A percentile compares a stretch with the other conserved stretches of the same genome.
Conservation (phyloP, 2,113 vertebrate species). For the Agelaius phoeniceus region DNA sequence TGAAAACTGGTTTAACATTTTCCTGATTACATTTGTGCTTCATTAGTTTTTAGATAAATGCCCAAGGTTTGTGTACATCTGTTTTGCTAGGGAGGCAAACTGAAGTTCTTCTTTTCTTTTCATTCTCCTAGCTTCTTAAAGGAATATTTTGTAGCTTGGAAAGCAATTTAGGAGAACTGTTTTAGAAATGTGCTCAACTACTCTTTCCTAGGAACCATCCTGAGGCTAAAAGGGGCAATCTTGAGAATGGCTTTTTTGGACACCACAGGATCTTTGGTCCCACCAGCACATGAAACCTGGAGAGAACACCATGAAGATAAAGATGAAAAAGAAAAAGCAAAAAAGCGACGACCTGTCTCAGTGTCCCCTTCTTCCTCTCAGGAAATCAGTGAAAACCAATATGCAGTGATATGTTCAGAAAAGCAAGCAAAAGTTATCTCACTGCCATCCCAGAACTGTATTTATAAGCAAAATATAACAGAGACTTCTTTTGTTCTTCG, state of each 20-base stretch:
- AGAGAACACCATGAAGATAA: conserved; percentile 93
- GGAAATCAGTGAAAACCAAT: conserved; percentile 94
- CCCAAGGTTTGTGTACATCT: not conserved
- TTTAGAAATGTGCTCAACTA: conserved; percentile 18
- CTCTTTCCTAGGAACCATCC: conserved; percentile 84
- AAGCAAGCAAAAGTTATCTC: conserved; percentile 98
- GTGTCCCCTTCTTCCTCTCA: conserved; percentile 95
- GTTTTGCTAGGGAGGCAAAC: not conserved
- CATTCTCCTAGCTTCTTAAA: not conserved
- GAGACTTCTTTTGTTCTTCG: conserved; percentile 97
- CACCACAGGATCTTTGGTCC: conserved; percentile 83
- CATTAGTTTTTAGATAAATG: not conserved
- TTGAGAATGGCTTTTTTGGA: conserved; percentile 94
- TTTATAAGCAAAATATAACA: conserved; percentile 96
- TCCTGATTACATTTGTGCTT: not conserved
- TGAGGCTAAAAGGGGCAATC: conserved; percentile 92
- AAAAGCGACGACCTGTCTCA: conserved; percentile 92
- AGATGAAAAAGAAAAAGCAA: conserved; percentile 90
- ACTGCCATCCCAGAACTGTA: conserved; percentile 93
- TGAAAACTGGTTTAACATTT: not conserved
- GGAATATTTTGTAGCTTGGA: not conserved
- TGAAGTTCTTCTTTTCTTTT: not conserved
- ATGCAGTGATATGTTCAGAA: conserved; percentile 96
- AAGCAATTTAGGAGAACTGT: not conserved
- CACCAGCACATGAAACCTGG: conserved; percentile 88